These are phyloP conservation scores for Lepidonotus clava DNA, from an alignment of 2,888 invertebrate species.

Conservation along the genomic window DNA sequence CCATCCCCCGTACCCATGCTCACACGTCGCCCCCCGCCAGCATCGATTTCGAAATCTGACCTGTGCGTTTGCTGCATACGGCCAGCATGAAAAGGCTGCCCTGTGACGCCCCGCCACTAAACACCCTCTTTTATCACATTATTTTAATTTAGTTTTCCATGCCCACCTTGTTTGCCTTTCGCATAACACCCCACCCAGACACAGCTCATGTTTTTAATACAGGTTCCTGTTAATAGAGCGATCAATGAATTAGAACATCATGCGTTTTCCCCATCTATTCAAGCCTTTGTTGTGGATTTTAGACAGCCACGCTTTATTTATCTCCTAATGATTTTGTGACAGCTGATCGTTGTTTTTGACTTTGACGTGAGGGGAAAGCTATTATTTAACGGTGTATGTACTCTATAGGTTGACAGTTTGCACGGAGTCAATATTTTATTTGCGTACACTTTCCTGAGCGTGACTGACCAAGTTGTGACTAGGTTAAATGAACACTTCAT, in stretches of 20 bases:
- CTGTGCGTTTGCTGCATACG: conserved; percentile 3
- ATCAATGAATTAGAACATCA: conserved; percentile 16
- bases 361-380: background rate
- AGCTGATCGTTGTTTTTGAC: no score
- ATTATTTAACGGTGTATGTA: conserved; percentile 3
- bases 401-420: background rate
- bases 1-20: no score
- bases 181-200: background rate
- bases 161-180: background rate
- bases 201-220: background rate
- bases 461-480: no score
- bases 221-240: background rate
- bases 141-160: background rate
- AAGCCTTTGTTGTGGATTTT: background rate
- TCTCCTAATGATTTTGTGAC: no score
- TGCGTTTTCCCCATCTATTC: background rate
- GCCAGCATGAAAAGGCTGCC: background rate
- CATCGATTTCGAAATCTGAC: conserved; percentile 13
- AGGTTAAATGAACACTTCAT: no score
- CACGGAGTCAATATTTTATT: background rate
- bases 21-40: background rate
- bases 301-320: background rate
- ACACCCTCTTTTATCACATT: no score
- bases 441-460: no score
- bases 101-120: background rate